Conservation (phyloP, 1,140 invertebrate species). For the Ectropis grisescens region DNA sequence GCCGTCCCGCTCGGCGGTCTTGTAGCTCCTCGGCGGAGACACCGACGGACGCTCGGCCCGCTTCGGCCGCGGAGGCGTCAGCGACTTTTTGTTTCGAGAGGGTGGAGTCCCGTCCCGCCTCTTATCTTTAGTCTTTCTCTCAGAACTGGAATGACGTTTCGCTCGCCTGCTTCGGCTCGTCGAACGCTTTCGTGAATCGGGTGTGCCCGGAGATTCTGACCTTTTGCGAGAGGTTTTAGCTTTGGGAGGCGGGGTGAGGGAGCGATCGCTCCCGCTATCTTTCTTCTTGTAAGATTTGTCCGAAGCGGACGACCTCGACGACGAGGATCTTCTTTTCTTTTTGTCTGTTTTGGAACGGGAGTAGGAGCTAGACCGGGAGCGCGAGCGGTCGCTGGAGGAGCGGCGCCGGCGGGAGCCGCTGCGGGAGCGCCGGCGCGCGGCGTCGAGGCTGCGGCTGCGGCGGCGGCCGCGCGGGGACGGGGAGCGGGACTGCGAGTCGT, state of each 20-base stretch:
- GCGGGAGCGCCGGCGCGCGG: too few relatives aligned
- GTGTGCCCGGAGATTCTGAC: conserved; percentile 20
- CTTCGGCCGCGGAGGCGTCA: conserved; percentile 23
- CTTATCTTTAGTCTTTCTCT: conserved; percentile 26
- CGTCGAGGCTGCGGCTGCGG: conserved; percentile 6
- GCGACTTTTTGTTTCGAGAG: conserved; percentile 11
- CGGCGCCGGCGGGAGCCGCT: conserved; percentile 25
- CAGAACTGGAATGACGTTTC: conserved; percentile 28
- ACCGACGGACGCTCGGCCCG: conserved; percentile 29
- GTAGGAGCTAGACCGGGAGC: conserved; percentile 42
- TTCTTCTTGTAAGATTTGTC: conserved; percentile 38
- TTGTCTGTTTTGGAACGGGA: conserved; percentile 26
- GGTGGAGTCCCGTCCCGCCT: conserved; percentile 1
- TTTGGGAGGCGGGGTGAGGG: conserved; percentile 35
- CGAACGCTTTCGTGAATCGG: background rate
- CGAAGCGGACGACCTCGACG: conserved; percentile 33
- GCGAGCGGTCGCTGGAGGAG: conserved; percentile 36
- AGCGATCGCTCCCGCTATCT: conserved; percentile 16
- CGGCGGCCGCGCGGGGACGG: too few relatives aligned
- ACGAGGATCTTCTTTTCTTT: conserved; percentile 26
- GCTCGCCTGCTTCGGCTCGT: conserved; percentile 6
- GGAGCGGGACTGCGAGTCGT: too few relatives aligned
- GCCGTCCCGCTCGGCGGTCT: conserved; percentile 15
- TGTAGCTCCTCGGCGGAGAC: conserved; percentile 29
- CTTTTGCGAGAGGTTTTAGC: conserved; percentile 19